Base-by-base conservation (phyloP, 2,113 vertebrate genomes). In the Bufo bufo region DNA sequence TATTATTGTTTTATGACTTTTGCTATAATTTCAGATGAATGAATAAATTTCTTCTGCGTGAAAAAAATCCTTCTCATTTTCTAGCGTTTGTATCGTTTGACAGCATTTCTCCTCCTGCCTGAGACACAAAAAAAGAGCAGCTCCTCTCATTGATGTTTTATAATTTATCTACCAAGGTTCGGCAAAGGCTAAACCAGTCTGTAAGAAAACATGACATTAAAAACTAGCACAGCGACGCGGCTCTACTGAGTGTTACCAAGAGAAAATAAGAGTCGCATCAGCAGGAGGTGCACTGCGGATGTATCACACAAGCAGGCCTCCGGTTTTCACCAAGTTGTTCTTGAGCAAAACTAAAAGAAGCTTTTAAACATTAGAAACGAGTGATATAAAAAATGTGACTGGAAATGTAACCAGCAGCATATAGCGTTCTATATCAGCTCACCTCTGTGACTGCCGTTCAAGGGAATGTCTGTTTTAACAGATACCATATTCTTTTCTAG, bases 201-300 rank as follows among this genome's bases (percentile, higher is more conserved):
- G 66, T 65, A 87, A 87, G 79, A 87, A 87, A 82, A 47, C 23
- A 82, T 6, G 75, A 82, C 79, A 87, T 87, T 66, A 87, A 82
- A 82, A 75, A 9, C 54, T 4, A 47, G n/a, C 13, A 33, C 72
- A 82, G 69, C 33, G 20, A 49, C 16, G 49, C 43, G 79, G 66
- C 33, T 82, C 77, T 75, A 47, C 23, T 10, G 20, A 56, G 77
- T 69, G 77, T 61, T 66, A 54, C 65, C 17, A 61, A 61, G 54
- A 82, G 79, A 82, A 69, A 72, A 77, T 77, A 63, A 77, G 56
- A 77, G 56, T 16, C 19, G 33, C 85, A 49, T 79, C 43, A 61
- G 78, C 69, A 59, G 66, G 50, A 23, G 33, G 50, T 71, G 61
- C 7, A 56, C 79, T 61, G 86, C 49, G 20, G 71, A 50, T 74